Percentiles rank a stretch among this genome's conserved stretches.
phyloP scores from a whole-genome alignment of 2,113 vertebrate genomes.

The Pachypanchax playfairii region DNA sequence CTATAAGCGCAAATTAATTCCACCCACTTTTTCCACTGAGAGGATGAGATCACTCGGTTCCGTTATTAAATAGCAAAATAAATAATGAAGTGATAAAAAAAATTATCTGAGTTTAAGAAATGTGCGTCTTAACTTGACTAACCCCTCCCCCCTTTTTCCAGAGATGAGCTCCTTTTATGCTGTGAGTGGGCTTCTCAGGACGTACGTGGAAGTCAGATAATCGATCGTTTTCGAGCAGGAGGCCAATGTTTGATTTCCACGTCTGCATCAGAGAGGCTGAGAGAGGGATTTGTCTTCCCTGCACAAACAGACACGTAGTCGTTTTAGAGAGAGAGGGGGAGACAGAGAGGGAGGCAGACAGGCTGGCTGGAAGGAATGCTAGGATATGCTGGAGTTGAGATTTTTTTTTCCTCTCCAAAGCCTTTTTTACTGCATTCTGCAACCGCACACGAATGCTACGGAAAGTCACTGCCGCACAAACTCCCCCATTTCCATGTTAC shows the following conservation, averaged over 20 bases:
- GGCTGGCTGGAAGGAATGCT: conserved; percentile 79
- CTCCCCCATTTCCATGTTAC: no score
- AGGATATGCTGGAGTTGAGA: conserved; percentile 79
- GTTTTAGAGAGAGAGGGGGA: conserved; percentile 62
- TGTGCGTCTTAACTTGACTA: not conserved
- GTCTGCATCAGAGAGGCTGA: conserved; percentile 65
- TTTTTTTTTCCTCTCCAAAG: conserved; percentile 54
- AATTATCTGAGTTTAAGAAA: not conserved
- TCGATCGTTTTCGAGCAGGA: conserved; percentile 12
- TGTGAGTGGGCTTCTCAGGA: not conserved
- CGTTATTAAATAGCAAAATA: conserved; percentile 13
- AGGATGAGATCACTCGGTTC: conserved; percentile 26
- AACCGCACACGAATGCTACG: conserved; percentile 35
- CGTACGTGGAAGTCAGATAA: conserved; percentile 32
- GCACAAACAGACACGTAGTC: conserved; percentile 79
- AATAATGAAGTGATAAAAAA: not conserved
- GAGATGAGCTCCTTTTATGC: not conserved
- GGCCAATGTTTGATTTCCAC: conserved; percentile 76
- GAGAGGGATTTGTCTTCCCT: conserved; percentile 58
- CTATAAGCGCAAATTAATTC: conserved; percentile 9
- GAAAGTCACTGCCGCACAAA: conserved; percentile 42
- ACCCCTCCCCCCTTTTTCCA: not conserved
- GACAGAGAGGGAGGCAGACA: conserved; percentile 42
- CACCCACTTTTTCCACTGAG: not conserved
- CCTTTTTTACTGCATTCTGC: conserved; percentile 46